Base-by-base conservation (phyloP, 2,888 invertebrate species). In the Stenodema calcarata region DNA sequence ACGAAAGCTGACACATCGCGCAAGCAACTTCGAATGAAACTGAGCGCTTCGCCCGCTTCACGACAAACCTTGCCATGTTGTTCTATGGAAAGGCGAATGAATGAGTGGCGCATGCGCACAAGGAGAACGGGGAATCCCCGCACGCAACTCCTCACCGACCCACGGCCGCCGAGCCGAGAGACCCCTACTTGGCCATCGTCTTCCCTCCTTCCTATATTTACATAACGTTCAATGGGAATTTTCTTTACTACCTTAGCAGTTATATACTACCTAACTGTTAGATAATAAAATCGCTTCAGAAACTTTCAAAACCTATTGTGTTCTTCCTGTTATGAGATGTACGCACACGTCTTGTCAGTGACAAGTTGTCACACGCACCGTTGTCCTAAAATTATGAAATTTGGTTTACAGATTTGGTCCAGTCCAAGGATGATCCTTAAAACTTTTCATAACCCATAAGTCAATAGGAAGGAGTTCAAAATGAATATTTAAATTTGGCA, bases 71-170 rank as follows among this genome's bases (percentile, higher is more conserved):
- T 62, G 62, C 62, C 2, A 62, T 62, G 62, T 62, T 62, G 62
- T 23, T 62, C 62, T 62, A 18, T 50, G 84, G 73, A 47, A 35
- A 35, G 84, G 50, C 47, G 70, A 75, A 35, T 73, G 47, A 50
- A 73, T 44, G 50, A 12, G 35, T 28, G 30, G 84, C 84, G 84
- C 84, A 84, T 50, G 84, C 84, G 84, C 84, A 75, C 7, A 4
- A 27, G 23, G 2, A 14, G 50, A 28, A 7, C 44, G 75, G 84
- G 84, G 75, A 44, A 75, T 84, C 84, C 84, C 84, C 41, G 50
- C 47, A 47, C 62, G 62, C 62, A 62, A 62, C 62, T 54, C 54
- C 62, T 6, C 23, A 6, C 23, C 27, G 11, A 27, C 62, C 54
- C 62, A 62, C 35, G 35, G 35, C 80, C 28, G 27, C 27, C 30